Conservation (phyloP, 2,888 invertebrate genomes). For the Ophraella communa region DNA sequence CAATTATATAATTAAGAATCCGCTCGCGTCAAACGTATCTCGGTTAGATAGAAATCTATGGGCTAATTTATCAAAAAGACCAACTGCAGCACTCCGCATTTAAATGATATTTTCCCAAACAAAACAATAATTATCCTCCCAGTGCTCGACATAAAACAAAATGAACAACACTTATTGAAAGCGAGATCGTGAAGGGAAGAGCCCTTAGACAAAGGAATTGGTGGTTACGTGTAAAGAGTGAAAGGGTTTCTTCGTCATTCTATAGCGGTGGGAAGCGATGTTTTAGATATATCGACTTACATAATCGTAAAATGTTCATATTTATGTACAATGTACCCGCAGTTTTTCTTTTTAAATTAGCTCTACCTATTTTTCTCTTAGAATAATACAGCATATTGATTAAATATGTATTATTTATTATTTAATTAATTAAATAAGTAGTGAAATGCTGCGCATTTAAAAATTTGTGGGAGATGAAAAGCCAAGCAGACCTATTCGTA, state of each 20-base stretch:
- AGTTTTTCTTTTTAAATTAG: not conserved
- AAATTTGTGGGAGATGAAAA: no score
- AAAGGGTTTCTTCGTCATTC: slow-evolving; percentile 32
- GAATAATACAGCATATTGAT: no score
- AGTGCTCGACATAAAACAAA: not conserved
- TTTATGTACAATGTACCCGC: not conserved
- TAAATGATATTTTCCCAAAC: not conserved
- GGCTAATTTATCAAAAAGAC: not conserved
- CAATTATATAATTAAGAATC: not conserved
- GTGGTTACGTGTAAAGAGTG: not conserved
- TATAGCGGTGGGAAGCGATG: slow-evolving; percentile 38
- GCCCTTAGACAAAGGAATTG: slow-evolving; percentile 17
- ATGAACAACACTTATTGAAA: slow-evolving; percentile 1
- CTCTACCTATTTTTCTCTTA: no score
- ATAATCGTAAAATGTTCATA: slow-evolving; percentile 1
- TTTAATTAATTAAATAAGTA: no score
- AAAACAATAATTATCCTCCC: slow-evolving; percentile 8
- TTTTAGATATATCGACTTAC: slow-evolving; percentile 26
- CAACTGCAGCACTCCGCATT: not conserved
- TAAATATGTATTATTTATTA: no score
- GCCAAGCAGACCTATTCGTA: not conserved
- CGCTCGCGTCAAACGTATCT: not conserved
- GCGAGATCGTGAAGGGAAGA: not conserved
- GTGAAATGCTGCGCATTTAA: no score
- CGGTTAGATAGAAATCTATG: not conserved